Conservation (phyloP, 2,797 vertebrate genomes). For the Macroramphosus scolopax region DNA sequence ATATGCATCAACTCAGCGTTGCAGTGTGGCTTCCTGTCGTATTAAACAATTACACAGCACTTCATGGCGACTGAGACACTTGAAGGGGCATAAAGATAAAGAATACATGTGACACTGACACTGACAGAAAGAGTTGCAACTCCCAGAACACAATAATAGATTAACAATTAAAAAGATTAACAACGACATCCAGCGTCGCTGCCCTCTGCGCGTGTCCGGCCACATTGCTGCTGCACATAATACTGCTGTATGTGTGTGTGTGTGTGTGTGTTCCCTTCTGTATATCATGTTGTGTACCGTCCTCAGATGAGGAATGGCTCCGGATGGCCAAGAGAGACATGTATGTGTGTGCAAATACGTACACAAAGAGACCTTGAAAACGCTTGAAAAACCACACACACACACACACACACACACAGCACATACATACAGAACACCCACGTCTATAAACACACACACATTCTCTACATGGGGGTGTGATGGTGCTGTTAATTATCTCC, state of each 20-base stretch:
- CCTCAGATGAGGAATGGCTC: conserved; percentile 35
- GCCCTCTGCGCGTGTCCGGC: conserved; percentile 37
- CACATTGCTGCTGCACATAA: conserved; percentile 34
- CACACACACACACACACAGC: conserved; percentile 1
- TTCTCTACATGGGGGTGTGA: conserved; percentile 40
- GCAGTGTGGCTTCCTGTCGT: conserved; percentile 21
- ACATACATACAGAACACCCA: conserved; percentile 13
- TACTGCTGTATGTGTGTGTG: conserved; percentile 35
- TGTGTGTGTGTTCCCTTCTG: conserved; percentile 44
- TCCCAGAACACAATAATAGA: conserved; percentile 56
- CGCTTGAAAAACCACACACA: conserved; percentile 13
- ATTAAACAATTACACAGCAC: conserved; percentile 49
- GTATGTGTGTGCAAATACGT: conserved; percentile 5
- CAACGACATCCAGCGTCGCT: conserved; percentile 50
- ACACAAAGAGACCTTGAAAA: conserved; percentile 15
- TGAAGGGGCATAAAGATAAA: conserved; percentile 55
- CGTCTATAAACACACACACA: conserved; percentile 9
- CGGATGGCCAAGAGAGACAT: conserved; percentile 7
- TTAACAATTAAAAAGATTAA: conserved; percentile 71
- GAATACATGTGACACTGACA: conserved; percentile 49
- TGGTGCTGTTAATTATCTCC: conserved; percentile 75
- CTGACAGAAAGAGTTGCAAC: conserved; percentile 23
- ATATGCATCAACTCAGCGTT: conserved; percentile 30
- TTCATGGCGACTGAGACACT: conserved; percentile 25
- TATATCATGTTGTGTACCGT: too few species aligned